Base-by-base conservation (phyloP, 1,140 invertebrate genomes). In the Pinna nobilis region DNA sequence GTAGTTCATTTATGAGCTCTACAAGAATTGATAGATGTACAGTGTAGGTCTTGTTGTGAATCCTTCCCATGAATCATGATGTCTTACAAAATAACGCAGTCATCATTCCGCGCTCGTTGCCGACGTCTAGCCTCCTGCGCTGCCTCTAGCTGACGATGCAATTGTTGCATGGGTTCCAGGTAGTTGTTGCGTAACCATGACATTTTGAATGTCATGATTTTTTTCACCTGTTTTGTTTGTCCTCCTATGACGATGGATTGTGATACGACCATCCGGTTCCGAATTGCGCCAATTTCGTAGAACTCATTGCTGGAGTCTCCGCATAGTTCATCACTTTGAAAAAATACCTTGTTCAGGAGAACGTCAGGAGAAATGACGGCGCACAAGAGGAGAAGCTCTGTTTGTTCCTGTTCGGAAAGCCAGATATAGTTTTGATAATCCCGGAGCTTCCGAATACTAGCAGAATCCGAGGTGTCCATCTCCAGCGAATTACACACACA, bases 191-290 rank as follows among this genome's bases (percentile, higher is more conserved):
- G n/a, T 4, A 74, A 28, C 64, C 64, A 74, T 1, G 41, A n/a
- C 53, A 51, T 59, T 51, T 63, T 67, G 57, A 35, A 74, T 47
- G 39, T 44, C 71, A 68, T 74, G 15, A 74, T 74, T 33, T 50
- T 39, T 39, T 41, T 33, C 11, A 74, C 64, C 28, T 44, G 39
- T 41, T 32, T 57, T 11, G 23, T 33, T 25, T 18, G 23, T 51
- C 57, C 65, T 2, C 55, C 64, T 32, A 74, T 66, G 9, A 74
- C 15, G 5, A 74, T 66, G 15, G 30, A 44, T 18, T 49, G 37
- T 33, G 50, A 25, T 18, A 57, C 60, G n/a, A 63, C 25, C 57
- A 60, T 18, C 35, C 41, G 35, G 18, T 33, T 57, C 5, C 32
- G 15, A 11, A 70, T 18, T 2, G 66, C 23, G 0, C 25, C 23